phyloP scores from a whole-genome alignment of 53 echinoderm and acorn worm genomes.

The Zoroaster sp. region DNA sequence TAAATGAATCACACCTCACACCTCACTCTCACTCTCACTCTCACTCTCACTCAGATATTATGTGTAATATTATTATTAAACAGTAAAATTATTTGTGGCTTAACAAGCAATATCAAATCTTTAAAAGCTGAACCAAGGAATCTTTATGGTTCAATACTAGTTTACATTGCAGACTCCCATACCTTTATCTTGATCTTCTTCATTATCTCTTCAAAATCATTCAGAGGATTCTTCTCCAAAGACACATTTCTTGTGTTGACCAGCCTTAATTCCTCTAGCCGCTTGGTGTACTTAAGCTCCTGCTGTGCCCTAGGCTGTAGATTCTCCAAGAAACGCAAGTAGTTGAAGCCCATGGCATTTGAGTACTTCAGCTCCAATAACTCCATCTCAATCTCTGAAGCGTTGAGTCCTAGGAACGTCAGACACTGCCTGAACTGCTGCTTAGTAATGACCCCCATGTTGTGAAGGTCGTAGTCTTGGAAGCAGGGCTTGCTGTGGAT shows the following conservation, averaged over 20 bases:
- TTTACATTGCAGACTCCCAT: not conserved
- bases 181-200: constrained; percentile 96
- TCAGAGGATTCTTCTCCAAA: constrained; percentile 81
- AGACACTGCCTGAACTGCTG: constrained; percentile 97
- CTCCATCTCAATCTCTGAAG: constrained; percentile 84
- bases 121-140: too few relatives aligned
- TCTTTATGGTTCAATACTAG: too few relatives aligned
- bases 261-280: constrained; percentile 59
- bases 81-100: too few relatives aligned
- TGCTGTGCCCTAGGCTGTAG: constrained; percentile 69
- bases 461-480: constrained; percentile 96
- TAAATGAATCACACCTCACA: too few relatives aligned
- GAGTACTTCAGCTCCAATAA: constrained; percentile 85
- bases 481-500: constrained; percentile 91
- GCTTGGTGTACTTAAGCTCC: constrained; percentile 79
- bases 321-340: constrained; percentile 85
- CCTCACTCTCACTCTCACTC: not conserved
- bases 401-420: constrained; percentile 83
- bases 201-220: constrained; percentile 75
- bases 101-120: too few relatives aligned
- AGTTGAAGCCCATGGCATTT: constrained; percentile 91
- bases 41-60: not conserved
- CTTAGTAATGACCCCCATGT: constrained; percentile 90
- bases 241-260: constrained; percentile 75
- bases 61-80: too few relatives aligned